These are phyloP conservation scores for Cheilosia urbana DNA, from an alignment of 2,888 invertebrate genomes.

Conservation along the genomic window DNA sequence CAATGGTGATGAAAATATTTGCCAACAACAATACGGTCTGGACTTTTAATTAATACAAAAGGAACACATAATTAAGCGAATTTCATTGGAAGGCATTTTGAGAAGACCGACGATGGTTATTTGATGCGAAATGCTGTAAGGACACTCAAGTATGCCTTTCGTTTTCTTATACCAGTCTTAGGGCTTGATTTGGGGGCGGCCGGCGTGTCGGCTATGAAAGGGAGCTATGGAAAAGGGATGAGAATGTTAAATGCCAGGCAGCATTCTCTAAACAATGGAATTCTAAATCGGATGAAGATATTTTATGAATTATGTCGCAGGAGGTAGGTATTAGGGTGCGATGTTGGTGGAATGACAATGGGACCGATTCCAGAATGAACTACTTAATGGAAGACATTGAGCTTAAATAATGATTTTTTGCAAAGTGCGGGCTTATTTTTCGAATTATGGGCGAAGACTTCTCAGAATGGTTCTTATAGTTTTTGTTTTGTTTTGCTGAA, in stretches of 20 bases:
- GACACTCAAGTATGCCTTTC: conserved; percentile 47
- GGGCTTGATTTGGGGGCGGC: background rate
- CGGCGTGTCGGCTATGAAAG: conserved; percentile 4
- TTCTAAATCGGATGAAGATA: conserved; percentile 66
- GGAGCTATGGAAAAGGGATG: background rate
- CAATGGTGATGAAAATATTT: conserved; percentile 40
- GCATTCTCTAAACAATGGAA: conserved; percentile 59
- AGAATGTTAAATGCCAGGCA: conserved; percentile 33
- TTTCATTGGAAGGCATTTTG: conserved; percentile 46
- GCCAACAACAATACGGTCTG: conserved; percentile 31
- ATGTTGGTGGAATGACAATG: background rate
- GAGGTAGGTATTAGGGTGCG: conserved; percentile 39
- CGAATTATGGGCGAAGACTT: conserved; percentile 11
- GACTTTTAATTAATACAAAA: conserved; percentile 66
- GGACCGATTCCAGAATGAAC: background rate
- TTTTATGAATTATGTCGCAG: conserved; percentile 64
- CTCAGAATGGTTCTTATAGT: background rate
- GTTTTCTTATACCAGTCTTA: conserved; percentile 17
- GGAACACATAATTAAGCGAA: conserved; percentile 64
- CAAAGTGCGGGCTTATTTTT: conserved; percentile 27
- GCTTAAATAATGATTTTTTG: conserved; percentile 53
- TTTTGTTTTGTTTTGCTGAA: conserved; percentile 23
- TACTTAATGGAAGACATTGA: conserved; percentile 50
- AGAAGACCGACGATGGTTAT: conserved; percentile 18
- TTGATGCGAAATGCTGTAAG: conserved; percentile 31